Evolutionary conservation across 1,140 invertebrate species (phyloP), one percentile per base, ranked within the genome.

Genomic region (Drosophila lowei): DNA sequence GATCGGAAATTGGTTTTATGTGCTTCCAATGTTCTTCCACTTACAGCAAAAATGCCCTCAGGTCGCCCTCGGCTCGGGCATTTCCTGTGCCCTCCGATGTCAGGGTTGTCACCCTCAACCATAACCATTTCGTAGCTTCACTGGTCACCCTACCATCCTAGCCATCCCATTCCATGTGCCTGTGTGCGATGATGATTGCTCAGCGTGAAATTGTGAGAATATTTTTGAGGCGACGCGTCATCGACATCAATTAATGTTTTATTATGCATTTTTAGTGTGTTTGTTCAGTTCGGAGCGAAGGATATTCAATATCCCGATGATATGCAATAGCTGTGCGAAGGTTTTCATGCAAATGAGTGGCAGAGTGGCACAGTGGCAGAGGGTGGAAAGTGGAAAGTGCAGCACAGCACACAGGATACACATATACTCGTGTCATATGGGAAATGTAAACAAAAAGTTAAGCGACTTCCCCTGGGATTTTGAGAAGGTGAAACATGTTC

Each of bases 161-260:
- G 8, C 30, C 30, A 30, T 30, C 8, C 30, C 28, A 30, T 30
- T 3, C 34, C 34, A 38, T 13, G 43, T 60, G 43, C 8, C 8
- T 48, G 49, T 77, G 74, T 38, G 34, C 34, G 34, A 5, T 38
- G 34, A 88, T 88, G 81, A 86, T 86, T 86, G 83, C 71, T 50
- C 9, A 88, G 81, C 81, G 83, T 86, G 83, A 86, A 86, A 86
- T 86, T 86, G 81, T 86, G 81, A 88, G 74, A 86, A 86, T 63
- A 71, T 74, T 75, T 72, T 55, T 41, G 18, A 43, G 56, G 43
- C 59, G 44, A 62, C 59, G 65, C 50, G 43, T 53, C 50, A 56
- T 66, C 61, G 59, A 58, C 49, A 54, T 86, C 54, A 86, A 85
- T 86, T 84, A 65, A 84, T 85, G 72, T 66, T 83, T 83, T 74